Conservation (phyloP, 2,797 vertebrate genomes). For the Cossypha niveicapilla region DNA sequence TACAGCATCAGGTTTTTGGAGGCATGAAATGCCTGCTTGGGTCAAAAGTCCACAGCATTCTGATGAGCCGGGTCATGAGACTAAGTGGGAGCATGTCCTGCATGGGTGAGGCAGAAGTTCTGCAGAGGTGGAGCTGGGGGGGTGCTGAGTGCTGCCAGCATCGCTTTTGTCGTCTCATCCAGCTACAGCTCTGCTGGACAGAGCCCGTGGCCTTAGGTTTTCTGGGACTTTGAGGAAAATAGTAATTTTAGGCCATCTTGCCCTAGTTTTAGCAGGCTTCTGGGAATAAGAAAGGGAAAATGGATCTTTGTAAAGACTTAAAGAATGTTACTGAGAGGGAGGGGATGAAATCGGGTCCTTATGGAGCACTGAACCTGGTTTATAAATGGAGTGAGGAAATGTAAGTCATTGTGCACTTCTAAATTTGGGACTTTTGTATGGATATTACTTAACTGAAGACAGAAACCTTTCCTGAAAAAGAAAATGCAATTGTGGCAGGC, state of each 20-base stretch:
- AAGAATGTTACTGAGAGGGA: conserved; percentile 41
- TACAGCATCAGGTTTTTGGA: neutral
- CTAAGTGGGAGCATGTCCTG: neutral
- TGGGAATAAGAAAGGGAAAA: conserved; percentile 66
- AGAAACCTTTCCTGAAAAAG: conserved; percentile 40
- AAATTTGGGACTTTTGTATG: conserved; percentile 40
- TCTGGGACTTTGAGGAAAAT: conserved; percentile 53
- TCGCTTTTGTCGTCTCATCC: rapidly evolving
- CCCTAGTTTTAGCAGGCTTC: conserved; percentile 61
- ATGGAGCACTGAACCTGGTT: conserved; percentile 39
- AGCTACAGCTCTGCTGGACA: neutral
- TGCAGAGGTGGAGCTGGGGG: neutral
- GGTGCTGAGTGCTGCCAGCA: neutral
- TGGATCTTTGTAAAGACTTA: conserved; percentile 52
- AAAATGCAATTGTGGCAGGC: neutral
- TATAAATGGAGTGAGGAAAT: conserved; percentile 32
- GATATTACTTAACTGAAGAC: conserved; percentile 31
- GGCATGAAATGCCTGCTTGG: neutral
- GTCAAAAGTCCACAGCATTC: conserved; percentile 10
- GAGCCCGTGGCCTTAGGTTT: neutral
- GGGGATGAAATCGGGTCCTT: conserved; percentile 24
- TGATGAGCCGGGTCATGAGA: neutral
- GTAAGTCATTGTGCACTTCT: conserved; percentile 36
- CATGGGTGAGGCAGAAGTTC: neutral
- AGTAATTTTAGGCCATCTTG: conserved; percentile 58